phyloP scores from a whole-genome alignment of 2,113 vertebrate genomes.

The Machaerirhynchus nigripectus region DNA sequence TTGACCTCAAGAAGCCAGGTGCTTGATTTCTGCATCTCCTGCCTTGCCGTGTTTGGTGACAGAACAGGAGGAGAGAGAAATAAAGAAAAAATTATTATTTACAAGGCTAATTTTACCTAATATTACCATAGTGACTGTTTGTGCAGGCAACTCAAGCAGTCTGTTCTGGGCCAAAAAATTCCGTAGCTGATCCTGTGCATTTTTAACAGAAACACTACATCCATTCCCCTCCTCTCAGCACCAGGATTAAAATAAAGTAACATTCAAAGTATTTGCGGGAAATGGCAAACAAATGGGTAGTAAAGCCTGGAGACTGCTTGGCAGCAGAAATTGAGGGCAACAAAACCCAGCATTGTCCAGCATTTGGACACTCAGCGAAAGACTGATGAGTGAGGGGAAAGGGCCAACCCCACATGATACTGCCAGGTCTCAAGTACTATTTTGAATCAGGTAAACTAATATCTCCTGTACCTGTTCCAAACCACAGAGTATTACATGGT shows the following conservation, averaged over 20 bases:
- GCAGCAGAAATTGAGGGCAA: constrained; percentile 22
- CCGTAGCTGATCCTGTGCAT: background rate
- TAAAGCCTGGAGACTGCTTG: background rate
- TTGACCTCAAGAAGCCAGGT: background rate
- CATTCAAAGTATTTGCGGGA: background rate
- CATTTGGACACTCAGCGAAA: background rate
- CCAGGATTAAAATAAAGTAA: constrained; percentile 6
- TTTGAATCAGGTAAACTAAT: constrained; percentile 51
- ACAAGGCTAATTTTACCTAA: background rate
- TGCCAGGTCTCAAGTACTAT: constrained; percentile 13
- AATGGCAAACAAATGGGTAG: background rate
- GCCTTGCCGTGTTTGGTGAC: background rate
- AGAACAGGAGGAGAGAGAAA: background rate
- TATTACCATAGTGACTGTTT: background rate
- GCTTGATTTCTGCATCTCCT: constrained; percentile 3
- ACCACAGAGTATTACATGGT: background rate
- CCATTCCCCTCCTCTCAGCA: background rate
- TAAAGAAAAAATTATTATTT: background rate
- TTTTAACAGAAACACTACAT: constrained; percentile 24
- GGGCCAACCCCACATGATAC: background rate
- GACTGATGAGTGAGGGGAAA: background rate
- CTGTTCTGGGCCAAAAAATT: background rate
- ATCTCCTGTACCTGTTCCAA: constrained; percentile 54
- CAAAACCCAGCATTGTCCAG: constrained; percentile 2
- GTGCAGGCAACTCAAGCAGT: background rate